These are phyloP conservation scores for Corapipo altera DNA, from an alignment of 2,113 vertebrate genomes.

Conservation along the genomic window DNA sequence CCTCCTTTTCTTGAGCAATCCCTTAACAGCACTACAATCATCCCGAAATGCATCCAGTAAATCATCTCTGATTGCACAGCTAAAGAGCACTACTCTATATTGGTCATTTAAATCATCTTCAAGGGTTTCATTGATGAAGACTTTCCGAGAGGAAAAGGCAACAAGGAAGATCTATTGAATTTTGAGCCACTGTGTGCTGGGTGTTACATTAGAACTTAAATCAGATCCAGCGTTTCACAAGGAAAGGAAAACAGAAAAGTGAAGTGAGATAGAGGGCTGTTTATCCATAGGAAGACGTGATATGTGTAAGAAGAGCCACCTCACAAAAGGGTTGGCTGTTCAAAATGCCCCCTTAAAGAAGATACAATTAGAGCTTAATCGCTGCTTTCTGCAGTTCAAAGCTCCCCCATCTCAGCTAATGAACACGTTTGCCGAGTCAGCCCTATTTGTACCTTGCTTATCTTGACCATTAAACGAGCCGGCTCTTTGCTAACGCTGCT, in stretches of 20 bases:
- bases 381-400: background rate
- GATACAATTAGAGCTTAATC: slow-evolving; percentile 50
- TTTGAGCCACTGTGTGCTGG: background rate
- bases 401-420: background rate
- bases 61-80: slow-evolving; percentile 17
- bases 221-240: slow-evolving; percentile 16
- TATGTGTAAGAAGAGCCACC: slow-evolving; percentile 1
- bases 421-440: background rate
- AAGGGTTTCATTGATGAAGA: slow-evolving; percentile 24
- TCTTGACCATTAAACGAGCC: background rate
- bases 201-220: background rate
- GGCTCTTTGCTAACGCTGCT: background rate
- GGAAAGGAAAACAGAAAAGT: slow-evolving; percentile 10
- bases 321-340: slow-evolving; percentile 14
- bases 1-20: background rate
- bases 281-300: slow-evolving; percentile 43
- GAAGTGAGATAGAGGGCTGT: slow-evolving; percentile 44
- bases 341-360: slow-evolving; percentile 5
- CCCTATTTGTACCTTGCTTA: background rate
- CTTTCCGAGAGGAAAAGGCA: background rate
- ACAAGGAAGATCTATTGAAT: slow-evolving; percentile 27
- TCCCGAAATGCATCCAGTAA: background rate
- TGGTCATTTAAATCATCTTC: slow-evolving; percentile 40
- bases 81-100: background rate
- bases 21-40: background rate